Evolutionary conservation across 2,113 vertebrate genomes (phyloP), one percentile per base, ranked within the genome.

Genomic region (Cephalopterus ornatus): DNA sequence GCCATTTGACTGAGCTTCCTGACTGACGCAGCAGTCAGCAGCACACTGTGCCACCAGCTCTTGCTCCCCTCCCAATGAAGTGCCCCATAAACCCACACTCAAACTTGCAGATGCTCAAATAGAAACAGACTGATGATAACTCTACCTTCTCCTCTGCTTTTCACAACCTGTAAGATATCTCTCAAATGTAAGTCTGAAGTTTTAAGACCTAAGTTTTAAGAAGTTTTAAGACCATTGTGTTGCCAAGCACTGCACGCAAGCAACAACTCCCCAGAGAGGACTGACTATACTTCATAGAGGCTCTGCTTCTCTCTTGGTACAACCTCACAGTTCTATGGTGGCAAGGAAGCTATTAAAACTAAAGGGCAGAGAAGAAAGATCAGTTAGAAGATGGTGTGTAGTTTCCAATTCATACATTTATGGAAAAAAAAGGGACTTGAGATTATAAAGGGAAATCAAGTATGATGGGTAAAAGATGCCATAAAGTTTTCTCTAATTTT

Each of bases 31-130:
- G 50, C 53, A 79, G 52, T 11, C 1, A 0, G n/a, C 35, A 89
- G 9, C 26, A 49, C 8, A 3, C 8, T 30, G 28, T 12, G 35
- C n/a, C 87, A 83, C 39, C 59, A 79, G 55, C 49, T 90, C 58
- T 50, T 3, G 2, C 56, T 39, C 9, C 32, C 26, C 22, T 20
- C 33, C 42, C 24, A 52, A 5, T 0, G 2, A 52, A 63, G 19
- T 0, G 1, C 8, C 23, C 46, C 8, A 63, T 11, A 50, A 75
- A 92, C 3, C 21, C 5, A 2, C 0, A 0, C 14, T 63, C 49
- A 49, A 37, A 74, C 27, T 11, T 37, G 30, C 27, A 86, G 33
- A 53, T 32, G 22, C 5, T 89, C 28, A 47, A 6, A 35, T 0
- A 42, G 8, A 63, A 28, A 53, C 14, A 81, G 47, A 35, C 8